Percentiles rank a stretch among this genome's conserved stretches.
These are phyloP conservation scores for Eutrigla gurnardus DNA, from an alignment of 2,797 vertebrate genomes.

Conservation along the genomic window DNA sequence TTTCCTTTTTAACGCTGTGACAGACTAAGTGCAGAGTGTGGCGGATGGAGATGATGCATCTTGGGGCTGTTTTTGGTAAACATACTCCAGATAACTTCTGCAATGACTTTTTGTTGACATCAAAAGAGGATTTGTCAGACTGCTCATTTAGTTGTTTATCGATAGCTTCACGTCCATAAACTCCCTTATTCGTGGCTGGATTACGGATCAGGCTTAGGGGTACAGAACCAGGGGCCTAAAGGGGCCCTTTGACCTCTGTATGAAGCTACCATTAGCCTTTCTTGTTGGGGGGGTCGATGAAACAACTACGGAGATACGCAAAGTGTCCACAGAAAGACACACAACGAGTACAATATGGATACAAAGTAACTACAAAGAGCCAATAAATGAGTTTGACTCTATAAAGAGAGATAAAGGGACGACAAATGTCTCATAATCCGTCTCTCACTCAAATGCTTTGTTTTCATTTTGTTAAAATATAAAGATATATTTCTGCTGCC, in stretches of 20 bases:
- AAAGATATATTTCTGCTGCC: neutral
- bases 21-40: slow-evolving; percentile 47
- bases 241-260: neutral
- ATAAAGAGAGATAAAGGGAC: neutral
- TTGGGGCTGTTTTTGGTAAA: slow-evolving; percentile 36
- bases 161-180: slow-evolving; percentile 23
- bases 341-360: neutral
- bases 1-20: slow-evolving; percentile 26
- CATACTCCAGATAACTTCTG: slow-evolving; percentile 43
- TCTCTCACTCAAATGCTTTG: neutral
- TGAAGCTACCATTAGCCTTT: neutral
- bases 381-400: neutral
- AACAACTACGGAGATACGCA: neutral
- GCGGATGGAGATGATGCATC: slow-evolving; percentile 16
- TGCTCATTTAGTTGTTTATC: slow-evolving; percentile 41
- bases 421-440: neutral
- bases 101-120: slow-evolving; percentile 48
- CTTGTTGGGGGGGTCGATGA: neutral
- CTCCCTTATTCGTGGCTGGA: slow-evolving; percentile 11
- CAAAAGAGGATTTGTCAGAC: slow-evolving; percentile 42
- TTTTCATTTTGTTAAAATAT: slow-evolving; percentile 9
- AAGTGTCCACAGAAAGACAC: neutral
- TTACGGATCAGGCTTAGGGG: slow-evolving; percentile 10
- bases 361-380: neutral
- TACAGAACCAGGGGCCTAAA: slow-evolving; percentile 9